phyloP scores from a whole-genome alignment of 2,888 invertebrate genomes.

The Nowickia ferox region DNA sequence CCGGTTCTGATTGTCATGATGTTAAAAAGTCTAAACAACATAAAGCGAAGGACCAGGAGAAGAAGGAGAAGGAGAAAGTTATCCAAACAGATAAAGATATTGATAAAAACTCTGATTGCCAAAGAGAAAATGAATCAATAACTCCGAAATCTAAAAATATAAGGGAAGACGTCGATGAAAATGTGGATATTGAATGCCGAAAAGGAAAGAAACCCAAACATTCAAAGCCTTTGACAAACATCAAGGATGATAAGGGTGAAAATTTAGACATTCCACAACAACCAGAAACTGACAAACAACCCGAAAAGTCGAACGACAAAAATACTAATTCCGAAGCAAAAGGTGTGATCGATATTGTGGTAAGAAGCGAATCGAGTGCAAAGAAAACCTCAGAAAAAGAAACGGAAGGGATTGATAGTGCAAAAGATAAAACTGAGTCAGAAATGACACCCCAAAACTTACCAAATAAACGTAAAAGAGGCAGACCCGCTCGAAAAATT shows the following conservation, averaged over 20 bases:
- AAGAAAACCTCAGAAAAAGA: background rate
- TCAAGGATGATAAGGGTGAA: background rate
- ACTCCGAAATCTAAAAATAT: background rate
- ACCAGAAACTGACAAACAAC: background rate
- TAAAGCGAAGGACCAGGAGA: too few relatives aligned
- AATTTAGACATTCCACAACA: slow-evolving; percentile 1
- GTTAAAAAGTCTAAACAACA: too few relatives aligned
- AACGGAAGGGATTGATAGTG: background rate
- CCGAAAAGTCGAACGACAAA: background rate
- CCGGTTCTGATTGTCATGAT: too few relatives aligned
- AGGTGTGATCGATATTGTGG: background rate
- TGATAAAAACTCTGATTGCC: background rate
- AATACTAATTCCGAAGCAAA: background rate
- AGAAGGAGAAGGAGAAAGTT: background rate
- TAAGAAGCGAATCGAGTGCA: background rate
- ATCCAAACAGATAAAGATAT: background rate
- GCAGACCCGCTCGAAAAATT: background rate
- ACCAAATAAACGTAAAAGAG: slow-evolving; percentile 6
- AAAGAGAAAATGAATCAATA: background rate
- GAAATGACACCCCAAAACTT: slow-evolving; percentile 6
- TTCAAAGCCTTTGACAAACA: background rate
- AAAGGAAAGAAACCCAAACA: background rate
- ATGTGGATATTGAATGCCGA: background rate
- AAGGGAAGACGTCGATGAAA: background rate
- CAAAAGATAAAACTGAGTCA: background rate